These are phyloP conservation scores for Carassius carassius DNA, from an alignment of 2,113 vertebrate species.

Conservation along the genomic window DNA sequence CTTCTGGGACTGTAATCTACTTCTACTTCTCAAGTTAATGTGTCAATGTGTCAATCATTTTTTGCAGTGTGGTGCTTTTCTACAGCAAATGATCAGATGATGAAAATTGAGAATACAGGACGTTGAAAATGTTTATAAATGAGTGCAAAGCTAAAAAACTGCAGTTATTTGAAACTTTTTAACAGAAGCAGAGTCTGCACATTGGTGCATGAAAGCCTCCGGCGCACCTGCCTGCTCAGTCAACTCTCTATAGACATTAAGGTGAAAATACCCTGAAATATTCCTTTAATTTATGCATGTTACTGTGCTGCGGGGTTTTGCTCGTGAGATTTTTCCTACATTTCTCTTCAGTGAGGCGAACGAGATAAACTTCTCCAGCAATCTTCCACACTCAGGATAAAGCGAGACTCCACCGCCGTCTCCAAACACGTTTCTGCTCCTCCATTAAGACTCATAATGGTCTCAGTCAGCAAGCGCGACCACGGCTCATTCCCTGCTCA, in stretches of 20 bases:
- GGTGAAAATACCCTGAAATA: background rate
- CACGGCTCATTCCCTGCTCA: slow-evolving; percentile 53
- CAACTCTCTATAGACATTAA: background rate
- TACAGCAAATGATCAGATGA: background rate
- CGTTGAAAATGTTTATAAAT: background rate
- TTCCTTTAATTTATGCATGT: slow-evolving; percentile 7
- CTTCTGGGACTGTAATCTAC: no score
- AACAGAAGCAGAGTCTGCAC: background rate
- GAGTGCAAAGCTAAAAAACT: background rate
- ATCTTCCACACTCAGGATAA: slow-evolving; percentile 24
- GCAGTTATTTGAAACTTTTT: background rate
- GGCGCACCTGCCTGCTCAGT: slow-evolving; percentile 23
- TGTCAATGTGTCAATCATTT: background rate
- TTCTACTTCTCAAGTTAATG: no score
- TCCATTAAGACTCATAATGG: slow-evolving; percentile 51
- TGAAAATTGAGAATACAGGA: background rate
- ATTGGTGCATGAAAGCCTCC: background rate
- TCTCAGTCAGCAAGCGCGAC: slow-evolving; percentile 39
- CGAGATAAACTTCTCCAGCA: slow-evolving; percentile 26
- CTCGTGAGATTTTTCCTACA: background rate
- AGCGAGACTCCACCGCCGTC: slow-evolving; percentile 12
- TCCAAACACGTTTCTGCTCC: slow-evolving; percentile 33
- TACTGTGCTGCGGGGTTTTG: slow-evolving; percentile 3
- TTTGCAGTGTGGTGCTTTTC: background rate
- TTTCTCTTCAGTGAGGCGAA: background rate